phyloP scores from a whole-genome alignment of 2,888 invertebrate genomes.

The Erebia epiphron region DNA sequence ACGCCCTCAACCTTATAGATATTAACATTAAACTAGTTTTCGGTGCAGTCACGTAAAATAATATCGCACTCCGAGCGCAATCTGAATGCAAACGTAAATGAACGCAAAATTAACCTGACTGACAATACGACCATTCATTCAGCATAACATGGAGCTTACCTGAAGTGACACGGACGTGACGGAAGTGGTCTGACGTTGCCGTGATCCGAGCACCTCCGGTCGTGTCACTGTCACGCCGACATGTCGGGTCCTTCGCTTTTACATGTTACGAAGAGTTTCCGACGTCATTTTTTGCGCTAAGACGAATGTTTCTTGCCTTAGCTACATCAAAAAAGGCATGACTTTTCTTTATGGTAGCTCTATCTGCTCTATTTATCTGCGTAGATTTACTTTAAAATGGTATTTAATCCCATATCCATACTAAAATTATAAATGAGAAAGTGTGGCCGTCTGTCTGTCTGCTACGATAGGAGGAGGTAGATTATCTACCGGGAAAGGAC shows the following conservation, averaged over 20 bases:
- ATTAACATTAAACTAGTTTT: not conserved
- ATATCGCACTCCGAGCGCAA: not conserved
- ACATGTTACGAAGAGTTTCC: not conserved
- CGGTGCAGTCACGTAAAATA: not conserved
- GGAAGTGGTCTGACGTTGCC: not conserved
- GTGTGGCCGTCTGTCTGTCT: too few species aligned
- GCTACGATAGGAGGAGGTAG: too few species aligned
- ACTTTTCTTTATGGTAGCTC: too few species aligned
- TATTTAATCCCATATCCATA: too few species aligned
- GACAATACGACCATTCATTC: not conserved
- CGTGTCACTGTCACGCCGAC: slow-evolving; percentile 12
- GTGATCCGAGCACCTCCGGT: not conserved
- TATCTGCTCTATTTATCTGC: too few species aligned
- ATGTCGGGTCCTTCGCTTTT: slow-evolving; percentile 7
- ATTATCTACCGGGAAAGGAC: too few species aligned
- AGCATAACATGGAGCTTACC: slow-evolving; percentile 7
- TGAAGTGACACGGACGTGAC: not conserved
- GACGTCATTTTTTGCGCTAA: not conserved
- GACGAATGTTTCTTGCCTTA: slow-evolving; percentile 7
- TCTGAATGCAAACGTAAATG: not conserved
- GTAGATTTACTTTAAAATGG: too few species aligned
- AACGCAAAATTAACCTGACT: not conserved
- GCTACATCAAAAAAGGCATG: slow-evolving; percentile 14
- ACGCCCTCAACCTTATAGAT: not conserved
- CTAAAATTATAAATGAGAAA: too few species aligned